Conservation (phyloP, 2,888 invertebrate species). For the Pollenia labialis region DNA sequence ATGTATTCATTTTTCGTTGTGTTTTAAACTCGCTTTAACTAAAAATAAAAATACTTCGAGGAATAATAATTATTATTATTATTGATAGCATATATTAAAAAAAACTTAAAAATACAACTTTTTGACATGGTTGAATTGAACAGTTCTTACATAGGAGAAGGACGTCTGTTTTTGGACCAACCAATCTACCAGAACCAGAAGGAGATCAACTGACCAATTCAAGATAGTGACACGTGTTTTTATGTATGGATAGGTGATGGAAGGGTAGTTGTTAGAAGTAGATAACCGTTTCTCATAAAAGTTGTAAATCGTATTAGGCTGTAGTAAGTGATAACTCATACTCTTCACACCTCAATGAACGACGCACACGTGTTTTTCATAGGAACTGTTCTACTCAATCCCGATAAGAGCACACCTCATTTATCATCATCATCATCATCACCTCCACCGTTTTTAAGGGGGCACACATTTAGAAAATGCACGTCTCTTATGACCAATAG, state of each 20-base stretch:
- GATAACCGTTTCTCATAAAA: slow-evolving; percentile 60
- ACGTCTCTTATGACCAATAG: slow-evolving; percentile 51
- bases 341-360: slow-evolving; percentile 59
- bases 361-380: slow-evolving; percentile 53
- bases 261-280: slow-evolving; percentile 63
- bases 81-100: slow-evolving; percentile 36
- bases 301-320: slow-evolving; percentile 59
- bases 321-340: slow-evolving; percentile 56
- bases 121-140: slow-evolving; percentile 69
- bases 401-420: slow-evolving; percentile 56
- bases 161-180: slow-evolving; percentile 66
- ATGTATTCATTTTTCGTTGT: slow-evolving; percentile 62
- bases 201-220: slow-evolving; percentile 65
- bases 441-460: slow-evolving; percentile 47
- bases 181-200: slow-evolving; percentile 70
- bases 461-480: slow-evolving; percentile 47
- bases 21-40: slow-evolving; percentile 50
- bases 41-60: slow-evolving; percentile 4
- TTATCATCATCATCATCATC: slow-evolving; percentile 28
- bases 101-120: slow-evolving; percentile 68
- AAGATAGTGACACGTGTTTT: slow-evolving; percentile 64
- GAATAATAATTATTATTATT: slow-evolving; percentile 38
- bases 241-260: slow-evolving; percentile 62
- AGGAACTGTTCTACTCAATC: slow-evolving; percentile 57
- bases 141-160: slow-evolving; percentile 71